phyloP scores from a whole-genome alignment of 2,888 invertebrate species.

The Arctia plantaginis region DNA sequence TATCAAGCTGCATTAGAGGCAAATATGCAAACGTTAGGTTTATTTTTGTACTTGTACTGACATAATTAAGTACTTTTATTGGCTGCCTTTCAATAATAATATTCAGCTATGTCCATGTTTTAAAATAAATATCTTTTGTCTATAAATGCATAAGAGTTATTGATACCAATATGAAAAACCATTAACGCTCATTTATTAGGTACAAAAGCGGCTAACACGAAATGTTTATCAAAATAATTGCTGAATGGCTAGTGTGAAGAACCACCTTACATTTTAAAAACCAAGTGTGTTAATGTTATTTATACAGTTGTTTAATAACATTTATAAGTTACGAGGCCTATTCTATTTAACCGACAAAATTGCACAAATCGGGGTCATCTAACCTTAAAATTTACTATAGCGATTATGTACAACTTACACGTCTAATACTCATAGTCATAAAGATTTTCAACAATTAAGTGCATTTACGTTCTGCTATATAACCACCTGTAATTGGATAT shows the following conservation, averaged over 20 bases:
- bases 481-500: neutral
- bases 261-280: neutral
- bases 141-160: neutral
- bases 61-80: neutral
- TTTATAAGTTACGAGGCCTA: neutral
- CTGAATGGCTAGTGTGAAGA: neutral
- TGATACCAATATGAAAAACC: neutral
- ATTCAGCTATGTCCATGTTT: neutral
- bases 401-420: too few relatives aligned
- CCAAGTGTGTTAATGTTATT: too few relatives aligned
- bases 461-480: neutral
- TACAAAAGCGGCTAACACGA: neutral
- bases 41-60: neutral
- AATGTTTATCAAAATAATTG: neutral
- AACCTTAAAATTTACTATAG: neutral
- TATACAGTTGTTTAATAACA: too few relatives aligned
- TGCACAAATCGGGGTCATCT: neutral
- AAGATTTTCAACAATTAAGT: neutral
- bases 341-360: neutral
- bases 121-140: neutral
- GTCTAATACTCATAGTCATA: neutral
- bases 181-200: neutral
- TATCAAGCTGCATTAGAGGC: neutral
- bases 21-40: neutral
- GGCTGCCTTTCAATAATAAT: neutral